Base-by-base conservation (phyloP, 1,140 invertebrate species). In the Apis cerana region DNA sequence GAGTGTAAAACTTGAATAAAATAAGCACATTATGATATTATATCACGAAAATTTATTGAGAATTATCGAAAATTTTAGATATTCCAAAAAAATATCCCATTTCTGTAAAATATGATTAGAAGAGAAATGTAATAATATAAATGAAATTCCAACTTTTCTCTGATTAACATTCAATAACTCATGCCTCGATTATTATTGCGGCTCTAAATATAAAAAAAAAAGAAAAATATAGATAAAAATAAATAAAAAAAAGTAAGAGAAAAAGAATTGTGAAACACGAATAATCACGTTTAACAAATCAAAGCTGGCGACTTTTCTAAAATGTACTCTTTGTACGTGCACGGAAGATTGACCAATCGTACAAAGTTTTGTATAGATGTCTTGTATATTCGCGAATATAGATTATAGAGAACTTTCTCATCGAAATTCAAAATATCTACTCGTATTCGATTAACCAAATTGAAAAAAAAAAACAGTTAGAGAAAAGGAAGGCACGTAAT, bases 1-100 rank as follows among this genome's bases (percentile, higher is more conserved):
- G 85, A 88, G 85, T 78, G 86, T 87, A 88, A 88, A 88, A 87
- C 85, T 84, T 83, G 64, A 68, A 54, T 8, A 33, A 21, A 23
- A 12, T 1, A 43, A 43, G 27, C 13, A 54, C 43, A 43, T 13
- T 10, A 9, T 15, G 15, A 58, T 7, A 7, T 43, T 7, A 43
- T 7, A 43, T 43, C 5, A 43, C 4, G 33, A 33, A 33, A 33
- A 33, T 33, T n/a, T n/a, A n/a, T n/a, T n/a, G n/a, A 27, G 27
- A 27, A 27, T 43, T 7, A 69, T 23, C 21, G 3, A 48, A 1
- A 68, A 68, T 68, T 5, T 43, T 43, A 4, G 33, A 43, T 43
- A 43, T 43, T 7, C 33, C 33, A 13, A 15, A 13, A 21, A 71
- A 33, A 12, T 21, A 19, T 64, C 43, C 1, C 4, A 50, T 1